Base-by-base conservation (phyloP, 1,140 invertebrate genomes). In the Phymastichus coffea region DNA sequence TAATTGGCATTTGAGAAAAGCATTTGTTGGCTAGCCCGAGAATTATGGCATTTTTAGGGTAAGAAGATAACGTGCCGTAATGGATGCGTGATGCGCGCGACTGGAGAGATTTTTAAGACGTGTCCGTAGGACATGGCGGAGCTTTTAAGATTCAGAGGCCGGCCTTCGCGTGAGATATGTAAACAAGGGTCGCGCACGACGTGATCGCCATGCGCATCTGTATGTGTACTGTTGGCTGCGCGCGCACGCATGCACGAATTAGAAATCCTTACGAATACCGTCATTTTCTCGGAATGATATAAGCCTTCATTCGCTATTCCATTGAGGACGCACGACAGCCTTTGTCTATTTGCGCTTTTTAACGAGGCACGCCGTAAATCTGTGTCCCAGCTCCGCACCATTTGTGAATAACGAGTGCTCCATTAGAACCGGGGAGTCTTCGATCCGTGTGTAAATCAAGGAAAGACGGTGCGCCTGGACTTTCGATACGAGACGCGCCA, bases 181-280 rank as follows among this genome's bases (percentile, higher is more conserved):
- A 76, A 76, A 76, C 72, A 76, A 73, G 69, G 66, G 64, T 51
- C 66, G 35, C 57, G 57, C 52, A n/a, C 69, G 70, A 76, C 74
- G 74, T 76, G 74, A 74, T 70, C 64, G 56, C 58, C 68, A 76
- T 76, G 28, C 63, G 46, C 57, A 72, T 72, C 66, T 63, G 64
- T 66, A 58, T 25, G 64, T 66, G 52, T 51, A 15, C 12, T 15
- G 54, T 65, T 23, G 35, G 26, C 51, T 28, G 28, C 52, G 23
- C 49, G 35, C 19, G n/a, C 3, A 7, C 8, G 26, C 19, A 19
- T 41, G 17, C 38, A 41, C 12, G 28, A 55, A 55, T 55, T 55
- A 46, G 10, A 57, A 53, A 49, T 62, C 46, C 25, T 56, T 23
- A 22, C 52, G 23, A 61, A 67, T 47, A 64, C 43, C 25, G 57